A percentile compares a stretch with the other conserved stretches of the same genome.
Evolutionary conservation across 2,888 invertebrate genomes (phyloP).

Genomic region (Monoplex corrugatus): DNA sequence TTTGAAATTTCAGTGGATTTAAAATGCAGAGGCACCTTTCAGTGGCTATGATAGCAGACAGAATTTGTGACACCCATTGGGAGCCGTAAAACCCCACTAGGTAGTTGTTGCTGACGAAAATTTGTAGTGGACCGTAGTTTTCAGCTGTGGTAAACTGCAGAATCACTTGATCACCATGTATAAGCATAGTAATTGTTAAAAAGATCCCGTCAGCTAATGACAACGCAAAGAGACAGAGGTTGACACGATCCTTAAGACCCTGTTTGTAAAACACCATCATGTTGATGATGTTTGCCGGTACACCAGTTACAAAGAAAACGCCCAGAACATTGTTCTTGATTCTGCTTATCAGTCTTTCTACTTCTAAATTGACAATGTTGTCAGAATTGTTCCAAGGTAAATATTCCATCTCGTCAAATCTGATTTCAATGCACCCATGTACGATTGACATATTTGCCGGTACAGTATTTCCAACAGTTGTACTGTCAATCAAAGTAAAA

Average conservation of each 20-base stretch:
- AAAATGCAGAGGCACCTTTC: background rate
- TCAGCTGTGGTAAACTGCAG: background rate
- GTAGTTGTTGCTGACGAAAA: background rate
- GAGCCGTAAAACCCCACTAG: background rate
- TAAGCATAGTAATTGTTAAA: background rate
- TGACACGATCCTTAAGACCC: constrained; percentile 4
- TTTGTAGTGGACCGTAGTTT: background rate
- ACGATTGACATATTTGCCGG: background rate
- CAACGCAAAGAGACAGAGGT: constrained; percentile 20
- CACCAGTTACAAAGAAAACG: background rate
- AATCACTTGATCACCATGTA: background rate
- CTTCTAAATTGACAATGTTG: background rate
- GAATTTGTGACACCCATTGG: background rate
- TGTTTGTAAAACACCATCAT: constrained; percentile 15
- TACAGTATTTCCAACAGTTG: too few relatives aligned
- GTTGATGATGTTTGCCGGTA: constrained; percentile 12
- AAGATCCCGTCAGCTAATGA: background rate
- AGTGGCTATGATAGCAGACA: constrained; percentile 1
- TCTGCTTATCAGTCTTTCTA: background rate
- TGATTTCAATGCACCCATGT: background rate
- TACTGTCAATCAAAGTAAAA: too few relatives aligned
- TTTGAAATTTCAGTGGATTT: background rate
- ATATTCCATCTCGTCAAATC: background rate
- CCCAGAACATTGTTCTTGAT: constrained; percentile 1
- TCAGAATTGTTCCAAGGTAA: constrained; percentile 6